phyloP scores from a whole-genome alignment of 2,888 invertebrate species.

The Eucriotettix oculatus region DNA sequence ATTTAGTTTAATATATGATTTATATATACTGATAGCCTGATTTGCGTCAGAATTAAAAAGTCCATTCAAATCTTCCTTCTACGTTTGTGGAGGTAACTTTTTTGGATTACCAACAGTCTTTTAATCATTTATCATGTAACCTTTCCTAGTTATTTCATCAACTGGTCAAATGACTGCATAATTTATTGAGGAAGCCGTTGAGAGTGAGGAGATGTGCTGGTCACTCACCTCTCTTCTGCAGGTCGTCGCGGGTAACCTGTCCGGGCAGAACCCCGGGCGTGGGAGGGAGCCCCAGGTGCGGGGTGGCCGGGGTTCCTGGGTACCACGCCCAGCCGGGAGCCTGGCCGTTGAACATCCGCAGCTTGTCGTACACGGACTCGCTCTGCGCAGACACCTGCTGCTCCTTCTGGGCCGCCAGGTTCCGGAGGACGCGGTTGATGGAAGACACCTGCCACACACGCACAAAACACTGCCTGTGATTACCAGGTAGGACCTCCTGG shows the following conservation, averaged over 20 bases:
- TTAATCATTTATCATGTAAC: too few species aligned
- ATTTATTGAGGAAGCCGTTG: background rate
- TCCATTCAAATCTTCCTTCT: too few species aligned
- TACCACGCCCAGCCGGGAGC: constrained; percentile 79
- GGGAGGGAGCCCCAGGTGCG: constrained; percentile 44
- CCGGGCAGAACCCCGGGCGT: constrained; percentile 31
- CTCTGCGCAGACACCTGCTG: constrained; percentile 68
- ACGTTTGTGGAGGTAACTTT: too few species aligned
- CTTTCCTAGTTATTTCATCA: too few species aligned
- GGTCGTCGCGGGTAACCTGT: constrained; percentile 45
- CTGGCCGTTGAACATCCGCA: constrained; percentile 89
- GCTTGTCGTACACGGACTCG: constrained; percentile 86
- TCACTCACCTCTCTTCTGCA: constrained; percentile 57
- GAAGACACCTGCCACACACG: constrained; percentile 65
- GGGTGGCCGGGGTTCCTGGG: constrained; percentile 58
- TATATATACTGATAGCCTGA: too few species aligned
- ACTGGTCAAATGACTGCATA: background rate
- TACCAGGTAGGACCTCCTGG: too few species aligned
- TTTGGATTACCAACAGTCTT: too few species aligned
- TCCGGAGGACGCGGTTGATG: constrained; percentile 92
- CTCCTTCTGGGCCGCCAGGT: constrained; percentile 92
- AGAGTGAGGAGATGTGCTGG: background rate
- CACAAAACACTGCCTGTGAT: too few species aligned
- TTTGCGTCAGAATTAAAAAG: too few species aligned
- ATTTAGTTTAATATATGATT: too few species aligned